Evolutionary conservation across 2,888 invertebrate genomes (phyloP), one percentile per base, ranked within the genome.

Genomic region (Phyllotreta cruciferae): DNA sequence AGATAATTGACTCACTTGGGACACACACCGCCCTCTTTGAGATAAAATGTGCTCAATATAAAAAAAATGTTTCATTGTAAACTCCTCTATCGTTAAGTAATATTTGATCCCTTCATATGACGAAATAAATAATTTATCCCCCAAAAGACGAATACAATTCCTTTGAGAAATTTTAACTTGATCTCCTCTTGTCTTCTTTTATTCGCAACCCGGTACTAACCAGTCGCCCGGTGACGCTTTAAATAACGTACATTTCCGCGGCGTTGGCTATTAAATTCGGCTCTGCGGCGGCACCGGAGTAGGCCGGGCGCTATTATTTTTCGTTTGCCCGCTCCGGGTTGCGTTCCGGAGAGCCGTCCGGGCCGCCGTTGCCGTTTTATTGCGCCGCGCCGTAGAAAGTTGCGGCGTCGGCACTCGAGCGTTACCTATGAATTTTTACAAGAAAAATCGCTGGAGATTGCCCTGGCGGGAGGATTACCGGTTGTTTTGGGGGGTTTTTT

Each of bases 251-350:
- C 44, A 34, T 24, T 58, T 58, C 37, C 58, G 41, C 58, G 50
- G 52, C 52, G 36, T 52, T 58, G 50, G 58, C 58, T 42, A 58
- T 58, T 58, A 52, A 58, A 50, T 42, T 58, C 24, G 42, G 7
- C 14, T 58, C 58, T 11, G 52, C 47, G 42, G 34, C 35, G 47
- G 47, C 8, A 47, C n/a, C n/a, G n/a, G 3, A 47, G 50, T 58
- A 58, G 58, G 58, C 58, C 37, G 52, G 50, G 36, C 52, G 58
- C 50, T 58, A 58, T 58, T 58, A 58, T 58, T 58, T 58, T 42
- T 50, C 58, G 58, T 58, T 58, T 58, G 41, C 37, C 44, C 58
- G 42, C 7, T 58, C 58, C 50, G 58, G 50, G 50, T 58, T 58
- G 52, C 52, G 56, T 44, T 36, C 56, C 56, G 42, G 44, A 41